Percentiles rank a stretch among this genome's conserved stretches.
Evolutionary conservation across 2,113 vertebrate genomes (phyloP).

Genomic region (Antigone vipio): DNA sequence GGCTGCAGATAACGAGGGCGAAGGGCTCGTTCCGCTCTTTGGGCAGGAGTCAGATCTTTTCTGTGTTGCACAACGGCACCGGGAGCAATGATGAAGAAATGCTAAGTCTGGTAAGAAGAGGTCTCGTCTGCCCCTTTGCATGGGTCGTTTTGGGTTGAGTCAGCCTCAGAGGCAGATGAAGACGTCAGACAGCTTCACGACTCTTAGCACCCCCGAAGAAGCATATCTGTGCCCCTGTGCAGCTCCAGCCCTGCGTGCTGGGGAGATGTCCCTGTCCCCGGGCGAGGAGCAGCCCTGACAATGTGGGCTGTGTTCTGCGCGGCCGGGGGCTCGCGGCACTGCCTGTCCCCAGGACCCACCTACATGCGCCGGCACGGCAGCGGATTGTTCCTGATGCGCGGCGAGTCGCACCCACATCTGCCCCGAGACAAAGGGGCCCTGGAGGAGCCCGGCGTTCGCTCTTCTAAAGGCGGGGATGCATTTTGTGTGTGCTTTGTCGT

Average conservation of each 20-base stretch:
- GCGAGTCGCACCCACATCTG: constrained; percentile 5
- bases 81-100: accelerated
- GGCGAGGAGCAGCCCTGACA: constrained; percentile 1
- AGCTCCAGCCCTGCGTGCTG: background rate
- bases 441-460: background rate
- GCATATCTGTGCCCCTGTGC: accelerated
- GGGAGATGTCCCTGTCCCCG: background rate
- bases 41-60: background rate
- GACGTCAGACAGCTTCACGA: accelerated
- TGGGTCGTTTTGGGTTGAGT: accelerated
- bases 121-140: background rate
- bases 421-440: background rate
- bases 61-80: background rate
- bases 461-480: background rate
- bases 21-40: background rate
- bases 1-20: accelerated
- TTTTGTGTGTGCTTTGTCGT: background rate
- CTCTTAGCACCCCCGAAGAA: too few relatives aligned
- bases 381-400: background rate
- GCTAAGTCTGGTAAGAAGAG: background rate
- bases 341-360: constrained; percentile 24
- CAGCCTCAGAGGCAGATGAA: background rate
- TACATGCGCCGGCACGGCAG: background rate
- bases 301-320: constrained; percentile 2
- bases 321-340: background rate